Evolutionary conservation across 2,888 invertebrate genomes (phyloP).

Genomic region (Chaetoderma sp.): DNA sequence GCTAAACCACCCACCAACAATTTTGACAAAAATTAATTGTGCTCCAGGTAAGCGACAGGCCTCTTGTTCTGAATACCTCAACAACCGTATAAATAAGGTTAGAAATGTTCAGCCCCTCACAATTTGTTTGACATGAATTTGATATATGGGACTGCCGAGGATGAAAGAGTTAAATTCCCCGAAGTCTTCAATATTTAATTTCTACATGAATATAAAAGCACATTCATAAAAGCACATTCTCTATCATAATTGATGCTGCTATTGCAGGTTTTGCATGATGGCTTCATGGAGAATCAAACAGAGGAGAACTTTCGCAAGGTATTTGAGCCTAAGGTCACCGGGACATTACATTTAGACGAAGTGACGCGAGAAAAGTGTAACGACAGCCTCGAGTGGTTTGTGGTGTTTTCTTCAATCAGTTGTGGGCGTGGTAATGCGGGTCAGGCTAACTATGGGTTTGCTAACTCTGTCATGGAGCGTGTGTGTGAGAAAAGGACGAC

Average conservation of each 20-base stretch:
- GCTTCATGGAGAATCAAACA: slow-evolving; percentile 87
- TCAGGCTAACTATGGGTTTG: slow-evolving; percentile 96
- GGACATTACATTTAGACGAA: slow-evolving; percentile 84
- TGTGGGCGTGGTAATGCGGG: slow-evolving; percentile 97
- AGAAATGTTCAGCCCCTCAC: too few relatives aligned
- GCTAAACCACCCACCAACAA: too few relatives aligned
- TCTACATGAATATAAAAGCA: too few relatives aligned
- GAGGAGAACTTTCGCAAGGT: slow-evolving; percentile 83
- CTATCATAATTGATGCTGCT: too few relatives aligned
- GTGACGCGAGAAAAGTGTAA: slow-evolving; percentile 84
- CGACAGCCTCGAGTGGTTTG: slow-evolving; percentile 85
- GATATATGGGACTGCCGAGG: too few relatives aligned
- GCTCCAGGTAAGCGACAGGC: too few relatives aligned
- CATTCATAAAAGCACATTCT: neutral
- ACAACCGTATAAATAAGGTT: too few relatives aligned
- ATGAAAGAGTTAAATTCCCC: too few relatives aligned
- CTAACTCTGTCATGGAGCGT: slow-evolving; percentile 98
- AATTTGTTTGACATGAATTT: too few relatives aligned
- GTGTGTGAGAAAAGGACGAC: slow-evolving; percentile 87
- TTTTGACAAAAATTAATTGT: too few relatives aligned
- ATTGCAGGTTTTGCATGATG: slow-evolving; percentile 84
- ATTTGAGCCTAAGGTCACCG: slow-evolving; percentile 86
- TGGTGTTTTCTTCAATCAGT: slow-evolving; percentile 95
- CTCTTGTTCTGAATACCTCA: too few relatives aligned
- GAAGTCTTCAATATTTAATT: too few relatives aligned